Evolutionary conservation across 2,888 invertebrate species (phyloP).

Genomic region (Cryptocephalus moraei): DNA sequence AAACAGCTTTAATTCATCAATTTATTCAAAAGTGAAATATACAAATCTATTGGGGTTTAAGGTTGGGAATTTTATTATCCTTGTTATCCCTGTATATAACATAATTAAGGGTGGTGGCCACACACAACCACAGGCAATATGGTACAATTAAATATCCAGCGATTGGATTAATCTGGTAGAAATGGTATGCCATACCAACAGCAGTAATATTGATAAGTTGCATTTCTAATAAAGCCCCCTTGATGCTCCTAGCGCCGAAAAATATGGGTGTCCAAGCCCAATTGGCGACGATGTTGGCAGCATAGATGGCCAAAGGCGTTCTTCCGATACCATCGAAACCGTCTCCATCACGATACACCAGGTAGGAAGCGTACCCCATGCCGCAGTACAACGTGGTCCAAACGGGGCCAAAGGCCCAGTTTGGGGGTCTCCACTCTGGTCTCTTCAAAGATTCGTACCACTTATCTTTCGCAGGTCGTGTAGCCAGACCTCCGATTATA

Average conservation of each 20-base stretch:
- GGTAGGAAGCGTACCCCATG: constrained; percentile 77
- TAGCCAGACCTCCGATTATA: constrained; percentile 52
- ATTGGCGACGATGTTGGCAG: constrained; percentile 65
- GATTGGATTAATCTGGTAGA: constrained; percentile 50
- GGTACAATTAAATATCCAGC: constrained; percentile 63
- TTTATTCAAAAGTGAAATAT: too few relatives aligned
- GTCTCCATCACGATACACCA: constrained; percentile 66
- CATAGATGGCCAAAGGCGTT: constrained; percentile 62
- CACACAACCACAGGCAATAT: constrained; percentile 62
- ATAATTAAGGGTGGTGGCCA: constrained; percentile 61
- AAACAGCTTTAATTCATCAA: too few relatives aligned
- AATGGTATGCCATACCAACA: constrained; percentile 46
- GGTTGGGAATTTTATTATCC: constrained; percentile 10
- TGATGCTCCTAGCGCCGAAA: constrained; percentile 61
- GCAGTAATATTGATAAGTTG: constrained; percentile 48
- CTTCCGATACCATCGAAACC: constrained; percentile 57
- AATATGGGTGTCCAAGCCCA: constrained; percentile 83
- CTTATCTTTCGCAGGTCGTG: constrained; percentile 38
- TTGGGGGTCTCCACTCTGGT: constrained; percentile 69
- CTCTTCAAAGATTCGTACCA: constrained; percentile 68
- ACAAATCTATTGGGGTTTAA: too few relatives aligned
- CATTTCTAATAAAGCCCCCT: constrained; percentile 55
- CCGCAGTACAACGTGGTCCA: constrained; percentile 68
- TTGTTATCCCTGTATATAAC: constrained; percentile 53
- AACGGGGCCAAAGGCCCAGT: constrained; percentile 65